These are phyloP conservation scores for Nerophis ophidion DNA, from an alignment of 2,113 vertebrate species.

Conservation along the genomic window DNA sequence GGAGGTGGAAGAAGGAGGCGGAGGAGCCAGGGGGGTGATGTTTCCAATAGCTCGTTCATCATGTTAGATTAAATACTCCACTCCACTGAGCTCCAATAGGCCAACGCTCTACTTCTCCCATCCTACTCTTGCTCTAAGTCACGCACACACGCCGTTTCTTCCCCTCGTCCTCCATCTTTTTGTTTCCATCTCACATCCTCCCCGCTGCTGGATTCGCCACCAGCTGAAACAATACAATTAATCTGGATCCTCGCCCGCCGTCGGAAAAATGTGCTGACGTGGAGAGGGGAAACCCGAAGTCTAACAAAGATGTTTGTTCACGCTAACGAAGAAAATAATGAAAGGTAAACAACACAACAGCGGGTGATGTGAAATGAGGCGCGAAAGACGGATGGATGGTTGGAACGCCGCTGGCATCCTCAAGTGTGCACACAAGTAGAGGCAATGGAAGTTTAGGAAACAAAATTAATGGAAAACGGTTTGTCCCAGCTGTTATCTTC, in stretches of 20 bases:
- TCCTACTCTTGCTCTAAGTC: constrained; percentile 32
- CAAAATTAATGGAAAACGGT: constrained; percentile 20
- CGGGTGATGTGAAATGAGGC: constrained; percentile 39
- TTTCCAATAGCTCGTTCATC: constrained; percentile 72
- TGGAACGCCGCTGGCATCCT: constrained; percentile 27
- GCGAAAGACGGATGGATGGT: constrained; percentile 35
- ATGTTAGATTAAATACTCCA: constrained; percentile 76
- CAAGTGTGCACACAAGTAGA: constrained; percentile 36
- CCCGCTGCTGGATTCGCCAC: constrained; percentile 39
- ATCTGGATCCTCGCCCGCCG: constrained; percentile 47
- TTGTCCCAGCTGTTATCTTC: constrained; percentile 29
- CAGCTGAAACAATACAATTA: constrained; percentile 70
- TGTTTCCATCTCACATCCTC: constrained; percentile 20
- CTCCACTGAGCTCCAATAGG: constrained; percentile 65
- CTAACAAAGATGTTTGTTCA: constrained; percentile 68
- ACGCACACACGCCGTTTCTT: constrained; percentile 1
- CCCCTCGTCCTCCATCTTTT: constrained; percentile 29
- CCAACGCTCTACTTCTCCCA: constrained; percentile 39
- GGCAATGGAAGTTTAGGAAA: constrained; percentile 30
- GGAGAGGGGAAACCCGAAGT: constrained; percentile 61
- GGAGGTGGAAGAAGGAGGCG: constrained; percentile 19
- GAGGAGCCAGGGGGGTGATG: constrained; percentile 44
- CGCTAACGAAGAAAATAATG: constrained; percentile 74
- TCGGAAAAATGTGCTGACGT: constrained; percentile 63
- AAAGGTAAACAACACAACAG: constrained; percentile 67